phyloP scores from a whole-genome alignment of 92 coral and sea anemone species.

The Palythoa caribaeorum region DNA sequence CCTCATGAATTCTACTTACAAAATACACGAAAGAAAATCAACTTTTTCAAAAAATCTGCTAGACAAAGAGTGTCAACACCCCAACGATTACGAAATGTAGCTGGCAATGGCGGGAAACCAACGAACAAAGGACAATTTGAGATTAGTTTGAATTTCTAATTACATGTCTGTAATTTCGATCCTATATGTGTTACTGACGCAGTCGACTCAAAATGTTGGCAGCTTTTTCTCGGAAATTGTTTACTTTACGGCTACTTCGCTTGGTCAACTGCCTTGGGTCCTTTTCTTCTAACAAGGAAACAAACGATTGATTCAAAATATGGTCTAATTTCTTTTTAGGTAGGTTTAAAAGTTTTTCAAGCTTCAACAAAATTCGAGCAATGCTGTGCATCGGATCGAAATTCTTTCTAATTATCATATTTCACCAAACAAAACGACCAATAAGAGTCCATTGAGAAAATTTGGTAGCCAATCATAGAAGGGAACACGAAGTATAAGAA shows the following conservation, averaged over 20 bases:
- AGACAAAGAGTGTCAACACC: not conserved
- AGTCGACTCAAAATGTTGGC: not conserved
- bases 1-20: not conserved
- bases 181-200: not conserved
- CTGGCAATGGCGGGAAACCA: not conserved
- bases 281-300: not conserved
- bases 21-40: not conserved
- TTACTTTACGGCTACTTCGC: not conserved
- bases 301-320: not conserved
- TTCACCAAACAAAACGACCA: not conserved
- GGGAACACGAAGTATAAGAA: not conserved
- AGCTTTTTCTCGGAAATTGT: not conserved
- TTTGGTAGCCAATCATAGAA: not conserved
- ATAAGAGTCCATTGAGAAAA: not conserved
- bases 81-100: not conserved
- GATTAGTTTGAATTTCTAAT: not conserved
- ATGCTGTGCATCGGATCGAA: not conserved
- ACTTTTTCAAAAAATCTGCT: not conserved
- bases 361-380: constrained; percentile 7
- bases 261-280: not conserved
- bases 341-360: not conserved
- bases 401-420: not conserved
- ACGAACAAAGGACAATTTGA: not conserved
- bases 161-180: not conserved
- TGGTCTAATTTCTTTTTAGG: not conserved